Base-by-base conservation (phyloP, 2,113 vertebrate genomes). In the Crotophaga sulcirostris region DNA sequence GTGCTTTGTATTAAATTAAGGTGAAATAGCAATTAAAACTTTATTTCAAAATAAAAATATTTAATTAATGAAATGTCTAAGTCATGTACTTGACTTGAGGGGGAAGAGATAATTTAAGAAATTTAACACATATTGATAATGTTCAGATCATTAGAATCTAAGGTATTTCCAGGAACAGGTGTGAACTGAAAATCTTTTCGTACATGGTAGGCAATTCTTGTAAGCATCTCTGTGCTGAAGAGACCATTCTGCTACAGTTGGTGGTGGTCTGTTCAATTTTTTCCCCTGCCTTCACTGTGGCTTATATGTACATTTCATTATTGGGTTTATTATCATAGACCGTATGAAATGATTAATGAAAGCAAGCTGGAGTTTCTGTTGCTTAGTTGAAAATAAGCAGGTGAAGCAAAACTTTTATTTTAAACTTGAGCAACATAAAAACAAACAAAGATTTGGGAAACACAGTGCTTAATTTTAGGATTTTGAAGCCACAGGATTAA, bases 401-500 rank as follows among this genome's bases (percentile, higher is more conserved):
- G 20, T 86, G 55, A 83, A 66, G 28, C 24, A 56, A 66, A 54
- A 77, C 12, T 66, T 77, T 44, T 4, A 1, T 66, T 94, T 74
- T 31, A 83, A 83, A 74, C 19, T 33, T 47, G 47, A 51, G 25
- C 33, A 74, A 12, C 34, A 9, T 70, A 26, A 81, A 96, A 51
- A 8, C 20, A 58, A 73, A 60, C 6, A 49, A 34, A 63, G 33
- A 34, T 69, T 31, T 70, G 45, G 84, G 31, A 58, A 83, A 47
- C 1, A 3, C 0, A 0, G 6, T 56, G 10, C 52, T 70, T 54
- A 62, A 55, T 42, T 66, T 74, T 29, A 26, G 7, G 3, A 4
- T 40, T 89, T 93, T 66, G 69, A 12, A 84, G 26, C 29, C 44
- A 55, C 9, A 17, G 52, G 16, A 47, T 82, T 13, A 94, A 72